Conservation (phyloP, 2,113 vertebrate species). For the Stegastes partitus region DNA sequence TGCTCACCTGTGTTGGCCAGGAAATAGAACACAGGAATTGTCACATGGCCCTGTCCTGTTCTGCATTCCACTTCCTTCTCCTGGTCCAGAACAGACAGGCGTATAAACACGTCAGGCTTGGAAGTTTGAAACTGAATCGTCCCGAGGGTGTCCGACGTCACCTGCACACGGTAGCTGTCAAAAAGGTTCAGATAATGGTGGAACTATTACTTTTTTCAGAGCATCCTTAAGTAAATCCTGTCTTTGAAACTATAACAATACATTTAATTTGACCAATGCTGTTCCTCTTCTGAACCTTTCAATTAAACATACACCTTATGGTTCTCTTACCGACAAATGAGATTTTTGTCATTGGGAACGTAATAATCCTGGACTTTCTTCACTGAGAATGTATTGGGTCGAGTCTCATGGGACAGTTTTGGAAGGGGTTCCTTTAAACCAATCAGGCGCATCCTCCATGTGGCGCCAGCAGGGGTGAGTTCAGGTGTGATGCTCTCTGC, state of each 20-base stretch:
- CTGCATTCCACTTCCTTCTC: slow-evolving; percentile 81
- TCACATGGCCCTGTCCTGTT: slow-evolving; percentile 86
- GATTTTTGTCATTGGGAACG: slow-evolving; percentile 87
- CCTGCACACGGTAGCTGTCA: slow-evolving; percentile 87
- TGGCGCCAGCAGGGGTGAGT: slow-evolving; percentile 64
- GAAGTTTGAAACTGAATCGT: slow-evolving; percentile 91
- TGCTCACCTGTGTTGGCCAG: slow-evolving; percentile 84
- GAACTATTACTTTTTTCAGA: not conserved
- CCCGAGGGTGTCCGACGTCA: slow-evolving; percentile 71
- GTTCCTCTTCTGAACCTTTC: not conserved
- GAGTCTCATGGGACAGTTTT: slow-evolving; percentile 72
- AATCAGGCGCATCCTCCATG: slow-evolving; percentile 90
- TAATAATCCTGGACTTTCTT: slow-evolving; percentile 91
- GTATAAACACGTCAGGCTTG: slow-evolving; percentile 85
- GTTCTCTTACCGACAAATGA: slow-evolving; percentile 90
- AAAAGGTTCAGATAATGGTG: not conserved
- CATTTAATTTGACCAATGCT: no score
- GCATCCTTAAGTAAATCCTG: not conserved
- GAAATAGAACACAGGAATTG: slow-evolving; percentile 90
- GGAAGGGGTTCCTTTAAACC: slow-evolving; percentile 85
- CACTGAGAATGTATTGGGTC: slow-evolving; percentile 82
- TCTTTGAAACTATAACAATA: no score
- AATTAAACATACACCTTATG: not conserved
- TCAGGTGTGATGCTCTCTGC: slow-evolving; percentile 86
- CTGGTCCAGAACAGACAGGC: slow-evolving; percentile 89